Conservation (phyloP, 1,140 invertebrate species). For the Caerostris darwini region DNA sequence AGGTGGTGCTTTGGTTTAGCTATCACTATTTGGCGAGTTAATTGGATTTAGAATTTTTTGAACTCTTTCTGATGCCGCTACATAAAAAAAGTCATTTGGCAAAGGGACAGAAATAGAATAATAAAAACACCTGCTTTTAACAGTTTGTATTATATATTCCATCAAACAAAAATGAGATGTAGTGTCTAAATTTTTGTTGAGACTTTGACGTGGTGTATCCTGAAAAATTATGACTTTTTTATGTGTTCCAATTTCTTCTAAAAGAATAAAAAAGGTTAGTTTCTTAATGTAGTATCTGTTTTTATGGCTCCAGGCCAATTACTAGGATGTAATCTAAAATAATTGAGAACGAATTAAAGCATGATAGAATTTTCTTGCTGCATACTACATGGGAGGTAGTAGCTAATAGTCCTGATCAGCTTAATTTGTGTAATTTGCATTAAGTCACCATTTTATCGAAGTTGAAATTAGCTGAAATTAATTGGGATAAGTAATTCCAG, state of each 20-base stretch:
- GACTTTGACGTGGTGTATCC: no score
- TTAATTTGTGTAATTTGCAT: constrained; percentile 17
- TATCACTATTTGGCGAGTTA: not conserved
- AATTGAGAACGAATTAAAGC: constrained; percentile 9
- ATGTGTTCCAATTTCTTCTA: no score
- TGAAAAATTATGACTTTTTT: no score
- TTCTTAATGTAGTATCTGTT: not conserved
- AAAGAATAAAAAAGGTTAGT: no score
- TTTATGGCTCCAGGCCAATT: not conserved
- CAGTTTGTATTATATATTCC: not conserved
- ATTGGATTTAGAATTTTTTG: constrained; percentile 4
- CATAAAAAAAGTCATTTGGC: not conserved
- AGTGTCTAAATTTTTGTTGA: no score
- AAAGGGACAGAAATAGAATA: not conserved
- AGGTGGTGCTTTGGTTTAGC: constrained; percentile 8
- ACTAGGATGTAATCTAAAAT: not conserved
- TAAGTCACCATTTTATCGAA: not conserved
- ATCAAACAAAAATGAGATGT: no score
- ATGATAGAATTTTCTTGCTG: not conserved
- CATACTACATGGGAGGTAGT: not conserved
- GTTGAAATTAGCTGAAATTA: not conserved
- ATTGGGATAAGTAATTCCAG: not conserved
- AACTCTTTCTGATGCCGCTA: not conserved
- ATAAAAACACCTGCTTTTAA: not conserved
- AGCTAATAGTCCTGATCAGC: not conserved